A percentile compares a stretch with the other conserved stretches of the same genome.
These are phyloP conservation scores for Nymphalis polychloros DNA, from an alignment of 2,888 invertebrate genomes.

Conservation along the genomic window DNA sequence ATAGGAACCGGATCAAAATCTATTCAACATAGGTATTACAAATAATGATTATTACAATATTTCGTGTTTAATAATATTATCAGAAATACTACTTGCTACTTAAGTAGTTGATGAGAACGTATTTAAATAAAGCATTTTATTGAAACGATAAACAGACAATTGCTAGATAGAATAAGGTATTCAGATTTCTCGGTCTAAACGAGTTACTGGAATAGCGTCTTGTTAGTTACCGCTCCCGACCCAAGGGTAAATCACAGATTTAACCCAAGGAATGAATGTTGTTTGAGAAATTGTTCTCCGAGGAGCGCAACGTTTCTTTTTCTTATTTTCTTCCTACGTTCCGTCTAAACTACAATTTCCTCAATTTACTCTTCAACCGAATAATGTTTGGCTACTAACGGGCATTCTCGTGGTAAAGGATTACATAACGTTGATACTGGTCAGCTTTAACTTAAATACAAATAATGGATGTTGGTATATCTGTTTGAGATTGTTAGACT, in stretches of 20 bases:
- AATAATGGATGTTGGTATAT: no score
- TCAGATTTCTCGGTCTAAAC: constrained; percentile 19
- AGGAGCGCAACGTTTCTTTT: constrained; percentile 61
- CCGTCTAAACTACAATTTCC: constrained; percentile 60
- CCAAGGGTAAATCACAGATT: constrained; percentile 62
- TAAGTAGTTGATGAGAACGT: no score
- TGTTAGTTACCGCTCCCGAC: constrained; percentile 30
- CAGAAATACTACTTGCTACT: no score
- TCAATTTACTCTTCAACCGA: constrained; percentile 56
- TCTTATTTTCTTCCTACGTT: constrained; percentile 52
- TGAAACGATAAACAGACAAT: not conserved
- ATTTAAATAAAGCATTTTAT: not conserved
- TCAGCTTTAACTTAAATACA: not conserved
- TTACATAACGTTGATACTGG: constrained; percentile 1
- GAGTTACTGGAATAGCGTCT: constrained; percentile 28
- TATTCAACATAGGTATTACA: no score
- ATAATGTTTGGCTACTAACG: constrained; percentile 20
- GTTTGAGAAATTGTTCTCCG: constrained; percentile 72
- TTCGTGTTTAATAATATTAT: no score
- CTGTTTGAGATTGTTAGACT: no score
- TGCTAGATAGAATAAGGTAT: constrained; percentile 5
- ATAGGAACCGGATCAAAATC: no score
- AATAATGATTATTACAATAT: no score
- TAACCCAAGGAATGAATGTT: constrained; percentile 62
- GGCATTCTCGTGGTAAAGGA: constrained; percentile 5